phyloP scores from a whole-genome alignment of 2,797 vertebrate species.

The Pangasius macronema region DNA sequence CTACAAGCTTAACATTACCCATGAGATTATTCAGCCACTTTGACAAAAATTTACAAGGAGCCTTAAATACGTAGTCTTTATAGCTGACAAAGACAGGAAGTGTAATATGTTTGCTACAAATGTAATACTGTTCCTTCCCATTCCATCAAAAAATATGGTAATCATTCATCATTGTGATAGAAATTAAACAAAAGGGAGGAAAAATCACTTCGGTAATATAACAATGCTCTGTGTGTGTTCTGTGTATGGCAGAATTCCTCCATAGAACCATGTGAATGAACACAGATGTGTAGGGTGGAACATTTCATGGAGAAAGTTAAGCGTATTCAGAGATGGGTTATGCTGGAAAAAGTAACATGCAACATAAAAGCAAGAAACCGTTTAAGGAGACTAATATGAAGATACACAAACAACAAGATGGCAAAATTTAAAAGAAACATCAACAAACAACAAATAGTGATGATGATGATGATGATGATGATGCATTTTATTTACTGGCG shows the following conservation, averaged over 20 bases:
- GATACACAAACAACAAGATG: not conserved
- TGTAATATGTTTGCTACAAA: constrained; percentile 23
- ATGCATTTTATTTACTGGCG: no score
- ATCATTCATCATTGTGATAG: constrained; percentile 15
- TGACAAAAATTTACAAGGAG: constrained; percentile 39
- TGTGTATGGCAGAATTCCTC: not conserved
- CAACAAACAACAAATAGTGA: not conserved
- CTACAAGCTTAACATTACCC: constrained; percentile 41
- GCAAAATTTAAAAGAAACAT: not conserved
- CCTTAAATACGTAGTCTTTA: constrained; percentile 18
- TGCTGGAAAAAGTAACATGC: not conserved
- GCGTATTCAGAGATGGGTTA: no score
- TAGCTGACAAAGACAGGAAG: constrained; percentile 33
- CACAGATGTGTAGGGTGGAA: not conserved
- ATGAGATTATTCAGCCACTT: constrained; percentile 37
- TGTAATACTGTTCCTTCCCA: not conserved
- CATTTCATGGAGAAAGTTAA: not conserved
- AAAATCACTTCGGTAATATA: not conserved
- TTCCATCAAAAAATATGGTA: constrained; percentile 15
- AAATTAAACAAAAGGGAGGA: not conserved
- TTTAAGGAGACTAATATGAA: not conserved
- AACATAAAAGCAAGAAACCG: not conserved
- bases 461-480: no score
- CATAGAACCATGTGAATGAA: not conserved
- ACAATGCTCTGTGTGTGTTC: not conserved